Base-by-base conservation (phyloP, 2,113 vertebrate genomes). In the Menura novaehollandiae region DNA sequence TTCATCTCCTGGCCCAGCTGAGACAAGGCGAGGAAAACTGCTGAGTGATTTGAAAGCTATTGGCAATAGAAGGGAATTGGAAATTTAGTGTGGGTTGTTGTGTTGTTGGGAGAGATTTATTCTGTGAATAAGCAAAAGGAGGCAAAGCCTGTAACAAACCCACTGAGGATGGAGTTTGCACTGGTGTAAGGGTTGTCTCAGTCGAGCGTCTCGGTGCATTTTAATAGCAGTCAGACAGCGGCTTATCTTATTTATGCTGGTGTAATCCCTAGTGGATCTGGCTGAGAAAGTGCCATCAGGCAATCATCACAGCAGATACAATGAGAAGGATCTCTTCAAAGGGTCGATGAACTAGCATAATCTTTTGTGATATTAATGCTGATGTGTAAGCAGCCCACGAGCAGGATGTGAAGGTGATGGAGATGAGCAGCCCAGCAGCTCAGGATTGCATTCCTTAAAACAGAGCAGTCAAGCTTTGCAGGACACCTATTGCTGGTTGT, bases 181-280 rank as follows among this genome's bases (percentile, higher is more conserved):
- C 15, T 24, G 53, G 46, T 59, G 44, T 62, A 87, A 49, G 76
- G 39, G 28, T 74, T 79, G 72, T 56, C 72, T 84, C 83, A 84
- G 93, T 79, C 0, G 17, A 66, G 49, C 1, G 1, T 59, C 74
- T 72, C 55, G 74, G 41, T 10, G 46, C 88, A 86, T 94, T 92
- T 90, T 63, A 95, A 86, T 80, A 93, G 67, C 88, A 96, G 82
- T 18, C 83, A 78, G 85, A 72, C 88, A 90, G 79, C 1, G 0
- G 81, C 43, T 97, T 93, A 91, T 93, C 9, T 94, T 92, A 91
- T 94, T 96, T 94, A 85, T 23, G 3, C 76, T 58, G 93, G 52
- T 93, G 76, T 91, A 93, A 93, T 93, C 88, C 92, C 88, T 60
- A 4, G 95, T 79, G 88, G 62, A 69, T 91, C 92, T 95, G 94